A percentile compares a stretch with the other conserved stretches of the same genome.
phyloP scores from a whole-genome alignment of 1,140 invertebrate species.

The Neomicropteryx cornuta region DNA sequence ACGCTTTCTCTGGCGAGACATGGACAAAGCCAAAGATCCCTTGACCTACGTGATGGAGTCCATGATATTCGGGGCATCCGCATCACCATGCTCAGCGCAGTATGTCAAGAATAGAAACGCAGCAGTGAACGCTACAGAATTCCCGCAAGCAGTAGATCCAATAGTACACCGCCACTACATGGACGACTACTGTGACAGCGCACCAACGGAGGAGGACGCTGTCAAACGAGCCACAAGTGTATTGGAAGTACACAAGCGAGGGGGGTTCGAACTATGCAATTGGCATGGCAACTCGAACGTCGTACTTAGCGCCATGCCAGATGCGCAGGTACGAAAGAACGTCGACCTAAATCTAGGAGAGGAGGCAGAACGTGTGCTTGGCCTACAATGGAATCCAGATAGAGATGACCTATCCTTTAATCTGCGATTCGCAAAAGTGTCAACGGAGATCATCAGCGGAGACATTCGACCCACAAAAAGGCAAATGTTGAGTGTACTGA shows the following conservation, averaged over 20 bases:
- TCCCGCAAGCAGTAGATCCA: conserved; percentile 11
- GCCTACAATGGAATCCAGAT: conserved; percentile 7
- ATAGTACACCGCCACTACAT: conserved; percentile 19
- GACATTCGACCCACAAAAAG: conserved; percentile 12
- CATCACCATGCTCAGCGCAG: conserved; percentile 14
- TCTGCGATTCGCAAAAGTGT: conserved; percentile 6
- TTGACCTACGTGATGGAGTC: conserved; percentile 12
- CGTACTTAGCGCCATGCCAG: not conserved
- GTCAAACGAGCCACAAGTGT: conserved; percentile 8
- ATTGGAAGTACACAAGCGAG: conserved; percentile 8
- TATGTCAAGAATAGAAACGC: conserved; percentile 17
- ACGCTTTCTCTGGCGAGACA: conserved; percentile 20
- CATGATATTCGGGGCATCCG: conserved; percentile 16
- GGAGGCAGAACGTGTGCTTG: conserved; percentile 6
- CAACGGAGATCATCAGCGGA: not conserved
- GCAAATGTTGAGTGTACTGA: conserved; percentile 8
- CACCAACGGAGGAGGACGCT: conserved; percentile 11
- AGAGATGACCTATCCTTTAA: conserved; percentile 9
- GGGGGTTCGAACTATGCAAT: conserved; percentile 9
- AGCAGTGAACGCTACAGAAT: conserved; percentile 6
- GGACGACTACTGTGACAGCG: conserved; percentile 20
- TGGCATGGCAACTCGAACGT: conserved; percentile 7
- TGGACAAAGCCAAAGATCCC: not conserved
- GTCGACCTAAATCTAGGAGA: conserved; percentile 2
- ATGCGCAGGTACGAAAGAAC: not conserved